Base-by-base conservation (phyloP, 2,113 vertebrate species). In the Salvelinus alpinus region DNA sequence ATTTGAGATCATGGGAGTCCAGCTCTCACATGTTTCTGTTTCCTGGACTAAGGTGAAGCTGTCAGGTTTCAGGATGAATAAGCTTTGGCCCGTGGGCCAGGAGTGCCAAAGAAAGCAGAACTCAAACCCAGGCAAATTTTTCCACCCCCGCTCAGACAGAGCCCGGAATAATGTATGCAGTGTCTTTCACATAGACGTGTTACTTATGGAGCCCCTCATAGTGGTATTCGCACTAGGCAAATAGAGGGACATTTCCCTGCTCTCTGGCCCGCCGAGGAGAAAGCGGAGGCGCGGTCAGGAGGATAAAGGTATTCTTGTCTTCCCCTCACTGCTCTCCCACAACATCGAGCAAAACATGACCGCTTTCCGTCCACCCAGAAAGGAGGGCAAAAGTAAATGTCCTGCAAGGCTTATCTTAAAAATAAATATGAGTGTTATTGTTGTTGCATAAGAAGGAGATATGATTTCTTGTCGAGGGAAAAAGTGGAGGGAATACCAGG, bases 21-120 rank as follows among this genome's bases (percentile, higher is more conserved):
- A 66, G 51, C 51, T 18, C 3, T 54, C 51, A 4, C 16, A 14
- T 54, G 51, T 71, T 76, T 80, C 78, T 2, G 68, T 87, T 90
- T 90, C 86, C 86, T 77, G 71, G 77, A 87, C 83, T 82, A 75
- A 91, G 84, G 82, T 89, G 83, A 92, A 91, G 76, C 83, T 89
- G 88, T 91, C 90, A 88, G 83, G 80, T 82, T 79, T 80, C 78
- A 92, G 85, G 51, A 92, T 90, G 78, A 91, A 94, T 85, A 88
- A 78, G 82, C 82, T 78, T 82, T 82, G 88, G 84, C 78, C 77
- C 57, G 54, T 76, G 80, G 82, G 84, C 78, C 80, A 62, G 27
- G 25, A 9, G 74, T 87, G 92, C 93, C 93, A 94, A 94, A 92
- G 86, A 87, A 93, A 92, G 89, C 91, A 92, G 77, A 51, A 81